Base-by-base conservation (phyloP, 2,113 vertebrate species). In the Mobula birostris region DNA sequence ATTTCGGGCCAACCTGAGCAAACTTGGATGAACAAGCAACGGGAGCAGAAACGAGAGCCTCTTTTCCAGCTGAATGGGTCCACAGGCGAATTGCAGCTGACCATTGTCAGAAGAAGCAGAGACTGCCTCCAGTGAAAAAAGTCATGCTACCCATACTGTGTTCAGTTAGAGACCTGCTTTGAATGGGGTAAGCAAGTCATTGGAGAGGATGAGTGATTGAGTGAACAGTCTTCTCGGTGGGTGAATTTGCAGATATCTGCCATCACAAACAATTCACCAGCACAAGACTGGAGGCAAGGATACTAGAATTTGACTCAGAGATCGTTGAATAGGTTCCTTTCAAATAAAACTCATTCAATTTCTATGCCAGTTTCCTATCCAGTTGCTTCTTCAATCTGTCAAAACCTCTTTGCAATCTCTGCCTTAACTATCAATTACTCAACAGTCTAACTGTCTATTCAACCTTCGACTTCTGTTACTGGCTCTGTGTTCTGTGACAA, bases 11-110 rank as follows among this genome's bases (percentile, higher is more conserved):
- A 56, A 83, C 40, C 48, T 36, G 17, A 9, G 11, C 11, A 61
- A 9, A 27, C 3, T 24, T 87, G 56, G 56, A 87, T 24, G 5
- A 24, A 27, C 4, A 24, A 85, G 82, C 48, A 58, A 48, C 58
- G 48, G 56, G 21, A 85, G 48, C 82, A 87, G 83, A 87, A 56
- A 87, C 58, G 83, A 24, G 58, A 63, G 24, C 29, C 9, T 1
- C 83, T 61, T 87, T 87, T 87, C 83, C 58, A 48, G 24, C 61
- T 87, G 83, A 87, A 29, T 87, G 83, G 83, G 56, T 63, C 56
- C 61, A 1, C 27, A 15, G 56, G 56, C 61, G 56, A 58, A 87
- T 87, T 87, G 61, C 56, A 63, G 56, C 83, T 87, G 83, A 11
- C 24, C 24, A 5, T 61, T 56, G 17, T n/a, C 83, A 87, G 83